Conservation (phyloP, 2,797 vertebrate genomes). For the Notolabrus celidotus region DNA sequence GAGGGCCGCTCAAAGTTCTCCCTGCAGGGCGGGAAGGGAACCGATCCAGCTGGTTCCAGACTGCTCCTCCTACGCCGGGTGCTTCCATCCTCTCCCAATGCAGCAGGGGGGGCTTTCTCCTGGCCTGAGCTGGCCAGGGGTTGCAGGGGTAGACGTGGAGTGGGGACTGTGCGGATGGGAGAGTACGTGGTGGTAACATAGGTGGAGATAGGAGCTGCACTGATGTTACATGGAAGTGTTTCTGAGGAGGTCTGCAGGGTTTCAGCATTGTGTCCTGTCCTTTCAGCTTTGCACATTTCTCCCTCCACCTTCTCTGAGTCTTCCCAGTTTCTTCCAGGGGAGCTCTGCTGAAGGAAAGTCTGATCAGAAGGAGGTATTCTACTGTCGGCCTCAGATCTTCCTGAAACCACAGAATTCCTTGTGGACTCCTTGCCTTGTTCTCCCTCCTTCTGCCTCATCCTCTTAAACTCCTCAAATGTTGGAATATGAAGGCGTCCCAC, state of each 20-base stretch:
- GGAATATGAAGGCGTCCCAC: constrained; percentile 88
- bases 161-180: constrained; percentile 89
- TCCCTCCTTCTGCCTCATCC: constrained; percentile 86
- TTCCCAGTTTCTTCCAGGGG: background rate
- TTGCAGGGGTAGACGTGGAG: constrained; percentile 87
- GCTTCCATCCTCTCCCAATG: constrained; percentile 24
- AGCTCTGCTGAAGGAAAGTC: background rate
- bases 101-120: constrained; percentile 17
- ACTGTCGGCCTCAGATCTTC: constrained; percentile 10
- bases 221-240: constrained; percentile 18
- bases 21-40: constrained; percentile 77
- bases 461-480: constrained; percentile 93
- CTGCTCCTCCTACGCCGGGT: constrained; percentile 68
- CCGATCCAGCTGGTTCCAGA: constrained; percentile 70
- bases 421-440: constrained; percentile 43
- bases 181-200: constrained; percentile 39
- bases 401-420: constrained; percentile 32
- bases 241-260: constrained; percentile 30
- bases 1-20: constrained; percentile 84
- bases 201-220: constrained; percentile 16
- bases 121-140: constrained; percentile 63
- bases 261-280: constrained; percentile 31
- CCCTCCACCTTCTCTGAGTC: constrained; percentile 6
- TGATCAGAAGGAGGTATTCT: background rate
- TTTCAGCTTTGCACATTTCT: constrained; percentile 21